Conservation (phyloP, 2,797 vertebrate genomes). For the Brachyrhaphis roseni region DNA sequence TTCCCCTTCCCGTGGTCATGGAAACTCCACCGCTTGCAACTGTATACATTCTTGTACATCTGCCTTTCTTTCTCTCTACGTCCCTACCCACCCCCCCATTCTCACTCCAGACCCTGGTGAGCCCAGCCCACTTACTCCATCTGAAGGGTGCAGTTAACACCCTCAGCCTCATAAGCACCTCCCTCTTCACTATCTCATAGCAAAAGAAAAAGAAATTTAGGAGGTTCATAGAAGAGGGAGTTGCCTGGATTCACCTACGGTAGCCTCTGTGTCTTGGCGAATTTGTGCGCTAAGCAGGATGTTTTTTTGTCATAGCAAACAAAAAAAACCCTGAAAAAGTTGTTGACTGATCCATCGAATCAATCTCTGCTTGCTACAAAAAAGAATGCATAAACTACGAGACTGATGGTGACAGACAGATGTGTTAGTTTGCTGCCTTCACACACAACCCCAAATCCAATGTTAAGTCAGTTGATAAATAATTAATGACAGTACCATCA, state of each 20-base stretch:
- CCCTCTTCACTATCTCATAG: constrained; percentile 27
- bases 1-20: constrained; percentile 89
- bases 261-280: constrained; percentile 35
- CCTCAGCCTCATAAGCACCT: constrained; percentile 43
- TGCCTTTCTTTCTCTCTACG: constrained; percentile 52
- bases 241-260: constrained; percentile 46
- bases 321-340: constrained; percentile 1
- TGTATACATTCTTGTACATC: constrained; percentile 62
- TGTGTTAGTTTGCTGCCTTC: constrained; percentile 14
- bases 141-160: constrained; percentile 70
- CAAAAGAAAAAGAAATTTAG: constrained; percentile 17
- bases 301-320: constrained; percentile 29
- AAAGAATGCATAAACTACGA: constrained; percentile 14
- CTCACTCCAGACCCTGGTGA: constrained; percentile 60
- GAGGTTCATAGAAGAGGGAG: constrained; percentile 46
- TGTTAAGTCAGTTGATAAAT: constrained; percentile 71
- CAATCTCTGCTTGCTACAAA: constrained; percentile 13
- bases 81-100: constrained; percentile 51
- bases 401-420: constrained; percentile 18
- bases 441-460: constrained; percentile 18
- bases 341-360: neutral
- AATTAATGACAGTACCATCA: constrained; percentile 73
- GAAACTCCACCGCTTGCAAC: constrained; percentile 86
- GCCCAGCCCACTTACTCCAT: constrained; percentile 64
- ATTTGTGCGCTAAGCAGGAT: constrained; percentile 35